Evolutionary conservation across 2,888 invertebrate genomes (phyloP), one percentile per base, ranked within the genome.

Genomic region (Chymomyza caudatula): DNA sequence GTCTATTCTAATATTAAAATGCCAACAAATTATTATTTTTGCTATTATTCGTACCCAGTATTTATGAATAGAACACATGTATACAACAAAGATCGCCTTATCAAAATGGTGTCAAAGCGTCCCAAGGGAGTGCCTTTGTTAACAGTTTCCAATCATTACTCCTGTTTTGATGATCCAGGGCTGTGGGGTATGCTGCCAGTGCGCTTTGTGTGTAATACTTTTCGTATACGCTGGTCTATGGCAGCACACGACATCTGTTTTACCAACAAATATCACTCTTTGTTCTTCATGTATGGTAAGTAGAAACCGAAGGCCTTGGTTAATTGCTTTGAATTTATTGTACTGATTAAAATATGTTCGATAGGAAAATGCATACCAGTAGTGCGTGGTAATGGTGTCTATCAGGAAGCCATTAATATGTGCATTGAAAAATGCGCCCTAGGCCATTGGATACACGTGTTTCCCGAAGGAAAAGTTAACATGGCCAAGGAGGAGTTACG

Each of bases 181-280:
- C 91, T 98, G 65, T 98, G 98, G 97, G 97, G 98, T 96, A 92
- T 94, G 72, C 91, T 97, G 88, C 94, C 94, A 86, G 87, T 94
- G 86, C 92, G 92, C 69, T 92, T 94, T 88, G 91, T 96, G 73
- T 92, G 94, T 87, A 93, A 91, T 67, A 92, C 93, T 55, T 90
- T 92, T 73, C 92, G 92, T 88, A 95, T 97, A 93, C 93, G 99
- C 79, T 99, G 98, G 98, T 95, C 96, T 55, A 92, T 98, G 79
- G 96, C 97, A 37, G 99, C 99, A 69, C 96, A 98, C 90, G 98
- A 99, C 92, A 97, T 99, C 89, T 98, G 98, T 92, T 99, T 98
- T 92, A 97, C 96, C 5, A 96, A 95, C 88, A 93, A 93, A 76
- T 93, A 94, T 89, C 96, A 97, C 91, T 93, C 96, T 58, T 93